Conservation (phyloP, 1,140 invertebrate genomes). For the Drosophila teissieri region DNA sequence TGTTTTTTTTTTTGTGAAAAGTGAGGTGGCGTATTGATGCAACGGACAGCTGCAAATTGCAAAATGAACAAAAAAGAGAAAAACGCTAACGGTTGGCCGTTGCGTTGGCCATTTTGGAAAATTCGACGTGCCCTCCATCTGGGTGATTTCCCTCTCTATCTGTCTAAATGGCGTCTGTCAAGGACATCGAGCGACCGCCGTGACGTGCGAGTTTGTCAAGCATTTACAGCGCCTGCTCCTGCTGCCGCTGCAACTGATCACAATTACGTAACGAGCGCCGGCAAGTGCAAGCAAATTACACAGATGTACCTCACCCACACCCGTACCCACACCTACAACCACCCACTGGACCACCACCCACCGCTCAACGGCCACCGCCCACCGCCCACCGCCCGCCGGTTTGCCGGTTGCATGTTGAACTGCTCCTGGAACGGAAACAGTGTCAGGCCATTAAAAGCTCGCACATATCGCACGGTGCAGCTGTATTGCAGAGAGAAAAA, state of each 20-base stretch:
- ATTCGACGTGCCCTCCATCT: conserved; percentile 24
- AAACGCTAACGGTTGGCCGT: conserved; percentile 48
- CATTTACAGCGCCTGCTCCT: conserved; percentile 46
- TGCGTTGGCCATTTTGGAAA: conserved; percentile 65
- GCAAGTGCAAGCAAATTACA: conserved; percentile 77
- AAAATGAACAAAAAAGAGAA: conserved; percentile 43
- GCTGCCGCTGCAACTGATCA: conserved; percentile 62
- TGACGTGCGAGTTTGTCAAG: conserved; percentile 73
- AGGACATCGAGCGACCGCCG: conserved; percentile 60
- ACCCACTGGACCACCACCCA: not conserved
- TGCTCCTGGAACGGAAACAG: conserved; percentile 74
- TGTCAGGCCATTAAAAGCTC: conserved; percentile 76
- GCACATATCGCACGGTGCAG: conserved; percentile 8
- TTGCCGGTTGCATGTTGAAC: conserved; percentile 69
- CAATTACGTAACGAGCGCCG: conserved; percentile 58
- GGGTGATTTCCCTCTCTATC: not conserved
- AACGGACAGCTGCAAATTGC: conserved; percentile 75
- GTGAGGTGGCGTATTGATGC: conserved; percentile 40
- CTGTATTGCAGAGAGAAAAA: not conserved
- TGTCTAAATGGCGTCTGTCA: conserved; percentile 77
- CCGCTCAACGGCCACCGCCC: conserved; percentile 2
- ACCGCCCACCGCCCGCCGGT: conserved; percentile 16
- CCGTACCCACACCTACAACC: not conserved
- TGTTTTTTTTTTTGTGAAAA: not conserved
- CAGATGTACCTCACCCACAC: conserved; percentile 47